phyloP scores from a whole-genome alignment of 2,113 vertebrate genomes.

The Sphyrna mokarran region DNA sequence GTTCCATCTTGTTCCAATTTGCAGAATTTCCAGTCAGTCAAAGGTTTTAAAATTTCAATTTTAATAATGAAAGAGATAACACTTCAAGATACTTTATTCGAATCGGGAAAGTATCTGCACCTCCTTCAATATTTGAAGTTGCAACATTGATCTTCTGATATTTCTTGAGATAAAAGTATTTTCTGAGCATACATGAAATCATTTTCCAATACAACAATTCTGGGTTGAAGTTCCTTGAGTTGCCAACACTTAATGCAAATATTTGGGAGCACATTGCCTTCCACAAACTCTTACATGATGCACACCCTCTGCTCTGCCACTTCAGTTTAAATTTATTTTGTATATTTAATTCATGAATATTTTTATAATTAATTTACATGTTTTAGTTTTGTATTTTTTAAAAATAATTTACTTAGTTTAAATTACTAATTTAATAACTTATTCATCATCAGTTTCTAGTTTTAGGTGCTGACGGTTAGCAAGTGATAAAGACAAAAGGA shows the following conservation, averaged over 20 bases:
- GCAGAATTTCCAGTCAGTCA: no score
- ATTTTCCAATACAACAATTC: background rate
- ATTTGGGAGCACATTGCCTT: background rate
- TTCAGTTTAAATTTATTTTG: background rate
- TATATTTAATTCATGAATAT: background rate
- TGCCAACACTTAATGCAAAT: background rate
- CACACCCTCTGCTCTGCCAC: background rate
- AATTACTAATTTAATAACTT: background rate
- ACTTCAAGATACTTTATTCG: background rate
- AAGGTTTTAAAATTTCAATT: no score
- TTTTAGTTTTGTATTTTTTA: background rate
- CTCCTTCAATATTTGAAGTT: background rate
- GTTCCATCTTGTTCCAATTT: no score
- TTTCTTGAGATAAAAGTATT: background rate
- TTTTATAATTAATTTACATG: background rate
- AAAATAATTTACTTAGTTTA: background rate
- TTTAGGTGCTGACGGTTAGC: background rate
- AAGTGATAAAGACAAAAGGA: background rate
- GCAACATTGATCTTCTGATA: background rate
- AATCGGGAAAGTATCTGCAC: background rate
- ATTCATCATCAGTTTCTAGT: background rate
- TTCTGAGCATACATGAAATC: background rate
- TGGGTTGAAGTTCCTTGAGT: background rate
- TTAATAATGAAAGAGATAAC: no score
- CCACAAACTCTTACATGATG: background rate